Evolutionary conservation across 2,113 vertebrate genomes (phyloP), one percentile per base, ranked within the genome.

Genomic region (Prionailurus bengalensis): DNA sequence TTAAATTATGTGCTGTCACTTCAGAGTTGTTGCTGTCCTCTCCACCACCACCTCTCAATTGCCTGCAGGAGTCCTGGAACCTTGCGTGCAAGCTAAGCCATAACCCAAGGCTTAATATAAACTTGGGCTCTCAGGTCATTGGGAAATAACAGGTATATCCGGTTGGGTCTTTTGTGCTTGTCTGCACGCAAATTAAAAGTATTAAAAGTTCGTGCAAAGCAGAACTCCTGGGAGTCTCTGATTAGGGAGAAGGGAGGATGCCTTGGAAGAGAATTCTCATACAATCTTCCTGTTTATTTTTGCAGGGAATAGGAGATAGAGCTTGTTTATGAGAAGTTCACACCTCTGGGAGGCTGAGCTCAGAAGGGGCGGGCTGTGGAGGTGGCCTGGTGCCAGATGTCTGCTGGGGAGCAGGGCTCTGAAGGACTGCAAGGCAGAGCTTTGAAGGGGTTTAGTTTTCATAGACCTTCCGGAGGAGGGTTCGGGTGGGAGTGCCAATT

Each of bases 71-170:
- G 95, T 82, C 25, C 19, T 15, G 25, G 98, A 98, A 98, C 98
- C 99, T 99, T 96, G 99, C 99, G 99, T 99, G 99, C 99, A 99
- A 99, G 98, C 98, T 74, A 98, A 97, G 98, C 98, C 97, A 98
- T 99, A 99, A 99, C 99, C 98, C 98, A 98, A 98, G 99, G 99
- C 98, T 99, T 98, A 99, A 98, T 98, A 98, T 99, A 99, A 99
- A 99, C 98, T 98, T 97, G 95, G 97, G 98, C 97, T 99, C 98
- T 98, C 98, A 97, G 98, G 98, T 99, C 98, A 99, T 98, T 99
- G 99, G 98, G 98, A 99, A 99, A 99, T 98, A 99, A 99, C 99
- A 99, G 99, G 99, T 99, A 99, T 99, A 99, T 99, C 99, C 98
- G 98, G 99, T 99, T 99, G 98, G 97, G 98, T 94, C 98, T 99